Base-by-base conservation (phyloP, 2,113 vertebrate genomes). In the Myxocyprinus asiaticus region DNA sequence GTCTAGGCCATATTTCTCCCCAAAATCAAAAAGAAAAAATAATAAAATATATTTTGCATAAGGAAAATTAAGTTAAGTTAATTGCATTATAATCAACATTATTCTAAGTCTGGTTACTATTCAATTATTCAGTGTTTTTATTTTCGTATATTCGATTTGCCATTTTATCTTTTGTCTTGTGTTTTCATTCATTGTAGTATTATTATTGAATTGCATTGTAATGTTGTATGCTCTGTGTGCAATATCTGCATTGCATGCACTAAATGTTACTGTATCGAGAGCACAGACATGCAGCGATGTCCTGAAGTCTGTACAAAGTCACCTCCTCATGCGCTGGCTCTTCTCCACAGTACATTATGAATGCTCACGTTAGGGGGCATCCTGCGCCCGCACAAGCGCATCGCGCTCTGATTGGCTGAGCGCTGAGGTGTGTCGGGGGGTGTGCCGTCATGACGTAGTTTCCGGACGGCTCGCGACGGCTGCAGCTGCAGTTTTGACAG, bases 391-490 rank as follows among this genome's bases (percentile, higher is more conserved):
- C 47, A 43, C 58, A 66, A 78, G 76, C 67, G 2, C n/a, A 43
- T 11, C 42, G 78, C 85, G 0, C 56, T 69, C 50, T 85, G 55
- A 93, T 93, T 93, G 72, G 92, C 85, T 71, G 71, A 90, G 75
- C 86, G 72, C 51, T 88, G 90, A 89, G 92, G 92, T 93, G 92
- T 93, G 92, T 93, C 90, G 8, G 85, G 82, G 86, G 87, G 88
- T 78, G 87, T 86, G 88, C 48, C 65, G 75, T 17, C 15, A 51
- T 78, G 81, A 82, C 76, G 81, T 44, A 4, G 22, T 61, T 82
- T 84, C 78, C 89, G 10, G 79, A 56, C 68, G 85, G 87, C 72
- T 86, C 81, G 85, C n/a, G 81, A 14, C 17, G 45, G 17, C 61
- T 5, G 4, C 55, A 2, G 45, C 83, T 80, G 86, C 83, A 87